Percentiles rank a stretch among this genome's conserved stretches.
These are phyloP conservation scores for Hesperia comma DNA, from an alignment of 2,888 invertebrate species.

Conservation along the genomic window DNA sequence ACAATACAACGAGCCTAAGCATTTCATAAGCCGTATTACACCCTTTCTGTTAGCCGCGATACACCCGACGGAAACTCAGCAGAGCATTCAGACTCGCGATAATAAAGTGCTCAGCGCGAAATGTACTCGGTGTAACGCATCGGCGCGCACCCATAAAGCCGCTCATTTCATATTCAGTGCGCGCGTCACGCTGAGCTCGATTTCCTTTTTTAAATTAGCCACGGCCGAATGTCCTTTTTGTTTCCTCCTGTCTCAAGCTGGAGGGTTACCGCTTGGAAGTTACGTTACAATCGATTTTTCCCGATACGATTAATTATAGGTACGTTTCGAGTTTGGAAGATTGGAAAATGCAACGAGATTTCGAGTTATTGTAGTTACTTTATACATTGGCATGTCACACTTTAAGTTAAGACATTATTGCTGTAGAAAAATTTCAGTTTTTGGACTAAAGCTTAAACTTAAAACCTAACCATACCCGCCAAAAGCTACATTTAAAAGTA, in stretches of 20 bases:
- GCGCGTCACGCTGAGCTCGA: conserved; percentile 69
- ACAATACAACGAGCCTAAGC: not conserved
- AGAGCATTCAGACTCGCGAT: conserved; percentile 55
- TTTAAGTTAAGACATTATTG: no score
- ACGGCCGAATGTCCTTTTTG: conserved; percentile 79
- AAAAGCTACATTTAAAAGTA: no score
- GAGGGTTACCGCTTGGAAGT: conserved; percentile 22
- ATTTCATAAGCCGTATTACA: conserved; percentile 16
- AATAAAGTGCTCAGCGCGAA: conserved; percentile 74
- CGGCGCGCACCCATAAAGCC: conserved; percentile 78
- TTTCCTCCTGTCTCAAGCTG: conserved; percentile 62
- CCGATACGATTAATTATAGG: conserved; percentile 8
- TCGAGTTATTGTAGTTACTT: no score
- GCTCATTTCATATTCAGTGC: conserved; percentile 71
- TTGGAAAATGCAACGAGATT: not conserved
- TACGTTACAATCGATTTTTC: conserved; percentile 28
- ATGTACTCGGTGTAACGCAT: conserved; percentile 66
- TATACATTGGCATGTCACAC: no score
- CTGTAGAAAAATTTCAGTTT: no score
- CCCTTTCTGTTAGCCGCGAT: conserved; percentile 19
- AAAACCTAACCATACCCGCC: no score
- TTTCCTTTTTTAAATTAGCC: conserved; percentile 83
- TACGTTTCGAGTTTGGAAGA: not conserved
- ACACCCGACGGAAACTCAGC: conserved; percentile 46
- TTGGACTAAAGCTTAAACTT: no score